phyloP scores from a whole-genome alignment of 2,888 invertebrate species.

The Zhengitettix transpicula region DNA sequence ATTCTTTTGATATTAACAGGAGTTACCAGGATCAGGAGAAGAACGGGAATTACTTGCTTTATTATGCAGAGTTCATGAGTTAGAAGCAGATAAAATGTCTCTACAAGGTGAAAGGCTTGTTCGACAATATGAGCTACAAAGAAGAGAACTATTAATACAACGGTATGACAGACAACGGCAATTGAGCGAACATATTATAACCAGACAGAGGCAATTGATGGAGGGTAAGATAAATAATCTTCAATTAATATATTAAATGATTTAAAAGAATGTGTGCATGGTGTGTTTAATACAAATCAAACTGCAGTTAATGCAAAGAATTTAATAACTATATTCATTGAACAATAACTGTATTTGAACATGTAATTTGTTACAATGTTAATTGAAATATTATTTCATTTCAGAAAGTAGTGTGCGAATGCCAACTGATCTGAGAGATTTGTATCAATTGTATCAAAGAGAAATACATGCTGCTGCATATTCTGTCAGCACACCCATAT shows the following conservation, averaged over 20 bases:
- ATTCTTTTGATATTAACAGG: constrained; percentile 30
- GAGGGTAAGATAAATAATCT: constrained; percentile 41
- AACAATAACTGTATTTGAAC: no score
- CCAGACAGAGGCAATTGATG: constrained; percentile 67
- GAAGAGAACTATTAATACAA: constrained; percentile 67
- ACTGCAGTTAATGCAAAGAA: background rate
- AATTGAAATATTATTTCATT: constrained; percentile 5
- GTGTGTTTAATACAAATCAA: background rate
- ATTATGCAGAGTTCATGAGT: constrained; percentile 79
- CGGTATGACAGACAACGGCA: constrained; percentile 70
- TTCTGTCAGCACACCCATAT: constrained; percentile 30
- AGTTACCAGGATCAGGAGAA: constrained; percentile 74
- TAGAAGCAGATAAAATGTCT: constrained; percentile 88
- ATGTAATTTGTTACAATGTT: background rate
- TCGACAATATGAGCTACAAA: constrained; percentile 68
- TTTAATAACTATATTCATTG: background rate
- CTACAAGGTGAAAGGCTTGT: constrained; percentile 74
- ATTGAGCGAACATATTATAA: constrained; percentile 82
- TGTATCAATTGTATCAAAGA: constrained; percentile 70
- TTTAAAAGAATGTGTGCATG: no score
- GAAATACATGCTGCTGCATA: constrained; percentile 73
- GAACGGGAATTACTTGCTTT: constrained; percentile 78
- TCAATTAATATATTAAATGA: background rate
- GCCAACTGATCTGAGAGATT: constrained; percentile 57
- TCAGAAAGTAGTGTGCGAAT: constrained; percentile 50